These are phyloP conservation scores for Cichlasoma orientale DNA, from an alignment of 2,797 vertebrate genomes.

Conservation along the genomic window DNA sequence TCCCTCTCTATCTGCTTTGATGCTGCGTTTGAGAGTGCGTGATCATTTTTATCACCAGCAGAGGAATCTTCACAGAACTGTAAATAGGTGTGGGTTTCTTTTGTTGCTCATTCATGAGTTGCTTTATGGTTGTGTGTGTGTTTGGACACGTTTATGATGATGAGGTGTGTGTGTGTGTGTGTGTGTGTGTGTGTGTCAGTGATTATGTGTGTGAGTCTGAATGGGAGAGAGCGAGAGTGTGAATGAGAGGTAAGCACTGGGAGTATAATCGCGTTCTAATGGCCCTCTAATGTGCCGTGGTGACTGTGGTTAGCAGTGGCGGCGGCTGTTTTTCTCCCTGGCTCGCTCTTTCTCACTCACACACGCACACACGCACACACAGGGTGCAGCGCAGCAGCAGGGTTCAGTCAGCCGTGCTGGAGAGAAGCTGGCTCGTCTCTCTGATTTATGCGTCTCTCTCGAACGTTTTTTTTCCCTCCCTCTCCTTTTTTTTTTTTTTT, in stretches of 20 bases:
- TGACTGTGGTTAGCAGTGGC: conserved; percentile 81
- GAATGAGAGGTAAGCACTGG: conserved; percentile 81
- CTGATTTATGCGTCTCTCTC: conserved; percentile 81
- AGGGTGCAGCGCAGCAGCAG: conserved; percentile 70
- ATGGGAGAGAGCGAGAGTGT: conserved; percentile 67
- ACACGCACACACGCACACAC: conserved; percentile 7
- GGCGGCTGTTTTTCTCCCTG: conserved; percentile 72
- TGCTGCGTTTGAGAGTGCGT: not conserved
- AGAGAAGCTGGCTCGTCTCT: conserved; percentile 80
- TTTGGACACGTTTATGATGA: conserved; percentile 29
- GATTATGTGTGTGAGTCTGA: conserved; percentile 53
- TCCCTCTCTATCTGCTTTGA: not conserved
- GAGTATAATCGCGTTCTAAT: conserved; percentile 82
- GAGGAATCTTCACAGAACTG: conserved; percentile 53
- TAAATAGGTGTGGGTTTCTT: conserved; percentile 51
- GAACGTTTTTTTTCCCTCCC: conserved; percentile 65
- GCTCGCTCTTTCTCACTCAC: conserved; percentile 3
- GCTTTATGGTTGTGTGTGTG: conserved; percentile 62
- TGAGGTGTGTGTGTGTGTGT: conserved; percentile 39
- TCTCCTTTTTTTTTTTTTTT: not conserved
- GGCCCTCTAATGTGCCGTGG: conserved; percentile 82
- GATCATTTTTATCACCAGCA: conserved; percentile 27
- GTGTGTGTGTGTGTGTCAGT: conserved; percentile 39
- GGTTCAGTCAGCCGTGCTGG: conserved; percentile 79
- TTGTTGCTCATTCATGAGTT: conserved; percentile 66